Base-by-base conservation (phyloP, 2,113 vertebrate genomes). In the Toxostoma redivivum region DNA sequence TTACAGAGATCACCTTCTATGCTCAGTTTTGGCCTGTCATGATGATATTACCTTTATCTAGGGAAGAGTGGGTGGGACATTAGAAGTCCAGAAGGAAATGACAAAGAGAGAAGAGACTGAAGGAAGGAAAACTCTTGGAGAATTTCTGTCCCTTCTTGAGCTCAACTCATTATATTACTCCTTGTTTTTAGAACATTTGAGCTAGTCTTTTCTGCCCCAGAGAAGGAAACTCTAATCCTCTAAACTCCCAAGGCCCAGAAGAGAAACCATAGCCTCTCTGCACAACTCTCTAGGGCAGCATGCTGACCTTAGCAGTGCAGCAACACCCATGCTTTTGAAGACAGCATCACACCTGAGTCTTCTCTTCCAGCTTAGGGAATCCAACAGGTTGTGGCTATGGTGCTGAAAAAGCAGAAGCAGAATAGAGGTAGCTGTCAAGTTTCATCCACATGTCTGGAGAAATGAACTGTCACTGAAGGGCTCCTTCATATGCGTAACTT, bases 321-420 rank as follows among this genome's bases (percentile, higher is more conserved):
- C 22, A 54, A 31, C 12, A 45, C 7, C 14, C 14, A 6, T 12
- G 13, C 7, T 69, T 84, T 64, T 77, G 35, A 35, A 69, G 53
- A 9, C 15, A n/a, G 20, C 60, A 17, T 22, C 33, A 66, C 62
- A 10, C 16, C 35, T 56, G 31, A 62, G 17, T 37, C 30, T 60
- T 45, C 12, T 73, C 3, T 72, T 81, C 44, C 58, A 50, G 0
- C 8, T 56, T 22, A 45, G 10, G 10, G 6, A 7, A 47, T 67
- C 27, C 38, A 58, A 27, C 14, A 47, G 27, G 9, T 38, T 0
- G 0, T 28, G 25, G 21, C 10, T 42, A 15, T 10, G 16, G 8
- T 64, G 50, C 23, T 64, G 51, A 15, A 4, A 11, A 71, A 71
- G 64, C 31, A 64, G 53, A 81, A 78, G 28, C 24, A 58, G 20